A percentile compares a stretch with the other conserved stretches of the same genome.
Evolutionary conservation across 2,888 invertebrate species (phyloP).

Genomic region (Cheilosia pagana): DNA sequence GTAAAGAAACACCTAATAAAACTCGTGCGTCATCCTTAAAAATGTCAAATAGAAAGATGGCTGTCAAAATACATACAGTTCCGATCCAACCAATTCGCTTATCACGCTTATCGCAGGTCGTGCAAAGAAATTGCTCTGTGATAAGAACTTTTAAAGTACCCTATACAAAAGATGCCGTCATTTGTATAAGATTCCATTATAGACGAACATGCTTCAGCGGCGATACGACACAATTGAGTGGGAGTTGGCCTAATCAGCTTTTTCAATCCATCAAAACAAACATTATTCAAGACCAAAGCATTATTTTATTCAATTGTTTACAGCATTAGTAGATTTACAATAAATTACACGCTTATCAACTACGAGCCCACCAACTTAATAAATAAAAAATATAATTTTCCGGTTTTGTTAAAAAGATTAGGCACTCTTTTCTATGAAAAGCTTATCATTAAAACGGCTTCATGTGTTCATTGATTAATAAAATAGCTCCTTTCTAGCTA

Average conservation of each 20-base stretch:
- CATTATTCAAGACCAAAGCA: background rate
- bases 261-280: background rate
- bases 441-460: background rate
- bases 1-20: too few relatives aligned
- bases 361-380: background rate
- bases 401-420: conserved; percentile 7
- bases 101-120: too few relatives aligned
- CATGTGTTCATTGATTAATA: background rate
- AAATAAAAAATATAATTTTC: background rate
- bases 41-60: too few relatives aligned
- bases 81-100: too few relatives aligned
- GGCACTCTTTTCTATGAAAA: background rate
- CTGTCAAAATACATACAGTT: too few relatives aligned
- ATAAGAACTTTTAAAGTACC: too few relatives aligned
- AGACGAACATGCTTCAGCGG: too few relatives aligned
- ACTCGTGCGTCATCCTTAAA: too few relatives aligned
- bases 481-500: background rate
- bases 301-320: background rate
- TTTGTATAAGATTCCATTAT: too few relatives aligned
- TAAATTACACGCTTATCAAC: background rate
- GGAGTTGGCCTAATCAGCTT: background rate
- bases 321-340: background rate
- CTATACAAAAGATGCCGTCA: too few relatives aligned
- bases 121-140: too few relatives aligned
- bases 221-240: too few relatives aligned